Base-by-base conservation (phyloP, 2,888 invertebrate species). In the Boloria euphrosyne region DNA sequence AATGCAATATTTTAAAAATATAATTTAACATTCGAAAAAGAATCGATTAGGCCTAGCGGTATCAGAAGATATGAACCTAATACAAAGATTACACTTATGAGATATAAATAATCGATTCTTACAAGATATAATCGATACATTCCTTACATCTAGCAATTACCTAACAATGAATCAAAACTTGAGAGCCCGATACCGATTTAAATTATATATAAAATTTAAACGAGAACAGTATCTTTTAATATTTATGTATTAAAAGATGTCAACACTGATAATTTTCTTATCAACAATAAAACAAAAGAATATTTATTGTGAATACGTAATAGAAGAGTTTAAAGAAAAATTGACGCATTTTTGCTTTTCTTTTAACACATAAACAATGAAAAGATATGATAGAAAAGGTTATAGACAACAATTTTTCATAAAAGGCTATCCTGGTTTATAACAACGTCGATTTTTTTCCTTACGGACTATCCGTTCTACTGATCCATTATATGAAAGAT, bases 121-220 rank as follows among this genome's bases (percentile, higher is more conserved):
- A 57, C 43, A 66, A 43, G 27, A 58, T 38, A 38, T 66, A 58
- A 62, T 66, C 47, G 38, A 62, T 53, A 58, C 17, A 31, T 62
- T 66, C 46, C 66, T 70, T 68, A 66, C 31, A 58, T 47, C 53
- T 68, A 70, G 59, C 49, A 52, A 46, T 57, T 52, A 55, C 46
- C 13, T 66, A 66, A 46, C 38, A 43, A 67, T 51, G n/a, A 68
- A 38, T 59, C 44, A 58, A 59, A 50, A 58, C 59, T 62, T 54
- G 18, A 55, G 44, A 62, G 16, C 62, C 67, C 67, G 46, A 65
- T 62, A 65, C 62, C 69, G 52, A 63, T 53, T 52, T 62, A 4
- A 38, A 44, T 38, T 57, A 38, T n/a, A 55, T 47, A 51, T 54
- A 47, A 17, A 60, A 44, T 46, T 67, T 54, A 14, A 51, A 14